Base-by-base conservation (phyloP, 2,888 invertebrate species). In the Cephus rjabovi region DNA sequence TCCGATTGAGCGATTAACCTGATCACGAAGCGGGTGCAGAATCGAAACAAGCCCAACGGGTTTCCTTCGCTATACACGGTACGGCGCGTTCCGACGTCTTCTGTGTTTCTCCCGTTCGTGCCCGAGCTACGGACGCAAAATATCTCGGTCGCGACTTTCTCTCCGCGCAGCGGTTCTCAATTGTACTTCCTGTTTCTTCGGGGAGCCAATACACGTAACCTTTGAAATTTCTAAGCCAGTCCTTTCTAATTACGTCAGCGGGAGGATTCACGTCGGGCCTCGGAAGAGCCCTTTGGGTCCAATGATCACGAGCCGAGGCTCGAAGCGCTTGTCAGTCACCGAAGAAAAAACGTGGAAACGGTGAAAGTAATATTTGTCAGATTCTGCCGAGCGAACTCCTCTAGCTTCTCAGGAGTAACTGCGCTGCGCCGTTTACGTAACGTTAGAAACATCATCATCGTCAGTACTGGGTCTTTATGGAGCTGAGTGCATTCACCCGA, bases 101-200 rank as follows among this genome's bases (percentile, higher is more conserved):
- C 56, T 56, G 9, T 56, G 56, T 56, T 56, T 56, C 56, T 23
- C 56, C 23, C 56, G 56, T 56, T 83, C 75, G 81, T 87, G 33
- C 69, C 31, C 1, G 68, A 75, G 75, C 34, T 23, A 82, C 86
- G 86, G 83, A 84, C 85, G 86, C 88, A 81, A 87, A 87, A 87
- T 87, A 88, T 89, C 87, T 88, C 86, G 89, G 87, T 89, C 87
- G 88, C 85, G 79, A 90, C 90, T 91, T 90, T 91, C 91, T 90
- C 91, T 90, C 87, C 78, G 84, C 78, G 33, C 91, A 90, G 90
- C 77, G 91, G 87, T 84, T 88, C 91, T 91, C 91, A 90, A 86
- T 83, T 82, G 84, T 2, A 71, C 90, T 91, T 91, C 91, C 91
- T 90, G 88, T 86, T 90, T 88, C 83, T 80, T 71, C 77, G 70